phyloP scores from a whole-genome alignment of 2,888 invertebrate species.

The Sepioteuthis lessoniana region DNA sequence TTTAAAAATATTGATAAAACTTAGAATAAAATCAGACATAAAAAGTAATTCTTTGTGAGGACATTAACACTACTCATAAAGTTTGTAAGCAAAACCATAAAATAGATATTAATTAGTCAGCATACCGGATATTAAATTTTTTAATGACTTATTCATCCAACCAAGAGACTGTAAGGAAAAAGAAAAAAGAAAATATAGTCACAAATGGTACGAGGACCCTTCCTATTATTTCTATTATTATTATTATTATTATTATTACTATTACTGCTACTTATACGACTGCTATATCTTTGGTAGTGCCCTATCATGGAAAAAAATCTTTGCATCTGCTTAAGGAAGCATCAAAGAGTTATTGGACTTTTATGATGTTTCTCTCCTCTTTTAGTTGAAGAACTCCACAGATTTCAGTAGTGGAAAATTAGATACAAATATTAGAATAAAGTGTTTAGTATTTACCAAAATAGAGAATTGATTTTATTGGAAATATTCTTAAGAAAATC shows the following conservation, averaged over 20 bases:
- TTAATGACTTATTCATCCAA: not conserved
- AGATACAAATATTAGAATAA: too few relatives aligned
- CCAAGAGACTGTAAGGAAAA: not conserved
- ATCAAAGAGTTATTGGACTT: slow-evolving; percentile 5
- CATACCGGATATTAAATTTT: not conserved
- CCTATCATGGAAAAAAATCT: not conserved
- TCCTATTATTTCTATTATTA: not conserved
- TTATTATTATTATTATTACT: too few relatives aligned
- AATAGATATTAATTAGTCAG: slow-evolving; percentile 7
- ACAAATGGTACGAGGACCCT: not conserved
- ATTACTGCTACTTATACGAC: too few relatives aligned
- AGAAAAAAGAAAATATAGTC: too few relatives aligned
- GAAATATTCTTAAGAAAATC: too few relatives aligned
- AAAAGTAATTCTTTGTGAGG: not conserved
- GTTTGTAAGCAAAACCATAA: slow-evolving; percentile 2
- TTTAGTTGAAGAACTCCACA: not conserved
- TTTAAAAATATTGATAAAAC: too few relatives aligned
- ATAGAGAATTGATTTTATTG: too few relatives aligned
- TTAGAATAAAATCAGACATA: not conserved
- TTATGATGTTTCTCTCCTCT: not conserved
- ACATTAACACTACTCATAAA: not conserved
- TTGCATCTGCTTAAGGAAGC: not conserved
- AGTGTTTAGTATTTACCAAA: too few relatives aligned
- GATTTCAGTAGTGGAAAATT: not conserved
- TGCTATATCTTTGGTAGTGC: too few relatives aligned